phyloP scores from a whole-genome alignment of 2,797 vertebrate genomes.

The Thamnophis elegans region DNA sequence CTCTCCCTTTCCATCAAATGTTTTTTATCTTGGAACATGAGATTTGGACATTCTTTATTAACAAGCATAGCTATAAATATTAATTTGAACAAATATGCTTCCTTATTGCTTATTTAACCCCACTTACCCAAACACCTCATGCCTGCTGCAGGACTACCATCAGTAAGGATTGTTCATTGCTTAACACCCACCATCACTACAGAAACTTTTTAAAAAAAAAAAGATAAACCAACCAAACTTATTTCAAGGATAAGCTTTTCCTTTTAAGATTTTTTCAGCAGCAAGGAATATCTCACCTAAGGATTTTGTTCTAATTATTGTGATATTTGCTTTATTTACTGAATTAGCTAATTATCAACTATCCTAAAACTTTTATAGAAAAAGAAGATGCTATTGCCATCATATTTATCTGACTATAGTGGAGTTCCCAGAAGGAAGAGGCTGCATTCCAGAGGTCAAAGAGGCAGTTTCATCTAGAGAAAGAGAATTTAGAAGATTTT shows the following conservation, averaged over 20 bases:
- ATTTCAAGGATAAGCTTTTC: slow-evolving; percentile 69
- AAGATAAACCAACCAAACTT: slow-evolving; percentile 51
- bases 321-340: slow-evolving; percentile 63
- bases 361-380: neutral
- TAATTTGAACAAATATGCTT: slow-evolving; percentile 15
- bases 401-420: neutral
- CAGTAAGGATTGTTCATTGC: slow-evolving; percentile 47
- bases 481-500: neutral
- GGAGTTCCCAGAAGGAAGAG: neutral
- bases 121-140: slow-evolving; percentile 24
- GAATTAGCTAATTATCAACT: slow-evolving; percentile 63
- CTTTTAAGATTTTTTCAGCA: slow-evolving; percentile 59
- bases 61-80: slow-evolving; percentile 24
- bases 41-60: neutral
- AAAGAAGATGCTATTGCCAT: neutral
- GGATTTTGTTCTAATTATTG: slow-evolving; percentile 71
- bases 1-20: neutral
- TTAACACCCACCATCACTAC: slow-evolving; percentile 41
- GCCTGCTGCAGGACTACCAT: slow-evolving; percentile 40
- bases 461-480: neutral
- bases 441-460: neutral
- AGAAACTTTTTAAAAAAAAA: neutral
- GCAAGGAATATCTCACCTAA: slow-evolving; percentile 63
- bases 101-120: neutral
- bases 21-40: neutral